These are phyloP conservation scores for Bombus impatiens DNA, from an alignment of 1,140 invertebrate species.

Conservation along the genomic window DNA sequence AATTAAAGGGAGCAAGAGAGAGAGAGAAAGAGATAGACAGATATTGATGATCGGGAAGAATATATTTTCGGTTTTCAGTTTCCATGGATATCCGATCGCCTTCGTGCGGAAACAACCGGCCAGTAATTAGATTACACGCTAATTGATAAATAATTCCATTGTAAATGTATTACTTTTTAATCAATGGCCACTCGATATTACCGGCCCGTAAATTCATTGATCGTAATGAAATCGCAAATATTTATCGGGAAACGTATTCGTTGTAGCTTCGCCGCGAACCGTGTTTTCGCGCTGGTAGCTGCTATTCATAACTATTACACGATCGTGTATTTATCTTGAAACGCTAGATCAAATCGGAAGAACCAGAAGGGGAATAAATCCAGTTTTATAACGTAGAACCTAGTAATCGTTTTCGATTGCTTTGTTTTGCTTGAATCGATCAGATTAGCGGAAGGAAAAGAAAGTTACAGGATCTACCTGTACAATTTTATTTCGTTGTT, in stretches of 20 bases:
- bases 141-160: conserved; percentile 9
- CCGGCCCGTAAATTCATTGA: conserved; percentile 11
- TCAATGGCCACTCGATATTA: conserved; percentile 16
- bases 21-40: neutral
- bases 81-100: neutral
- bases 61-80: conserved; percentile 1
- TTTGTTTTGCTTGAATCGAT: neutral
- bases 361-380: neutral
- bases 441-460: neutral
- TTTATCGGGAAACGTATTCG: neutral
- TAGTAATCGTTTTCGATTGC: neutral
- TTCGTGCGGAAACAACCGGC: neutral
- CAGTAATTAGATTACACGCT: neutral
- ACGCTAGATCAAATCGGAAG: neutral
- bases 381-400: neutral
- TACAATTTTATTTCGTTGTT: too few species aligned
- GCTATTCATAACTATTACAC: conserved; percentile 9
- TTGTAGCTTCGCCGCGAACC: neutral
- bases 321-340: neutral
- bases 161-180: conserved; percentile 13
- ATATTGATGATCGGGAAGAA: neutral
- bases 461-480: too few species aligned
- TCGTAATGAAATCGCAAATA: conserved; percentile 19
- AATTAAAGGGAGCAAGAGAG: neutral
- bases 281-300: neutral